Percentiles rank a stretch among this genome's conserved stretches.
Evolutionary conservation across 2,113 vertebrate species (phyloP).

Genomic region (Rhabdomys dilectus): DNA sequence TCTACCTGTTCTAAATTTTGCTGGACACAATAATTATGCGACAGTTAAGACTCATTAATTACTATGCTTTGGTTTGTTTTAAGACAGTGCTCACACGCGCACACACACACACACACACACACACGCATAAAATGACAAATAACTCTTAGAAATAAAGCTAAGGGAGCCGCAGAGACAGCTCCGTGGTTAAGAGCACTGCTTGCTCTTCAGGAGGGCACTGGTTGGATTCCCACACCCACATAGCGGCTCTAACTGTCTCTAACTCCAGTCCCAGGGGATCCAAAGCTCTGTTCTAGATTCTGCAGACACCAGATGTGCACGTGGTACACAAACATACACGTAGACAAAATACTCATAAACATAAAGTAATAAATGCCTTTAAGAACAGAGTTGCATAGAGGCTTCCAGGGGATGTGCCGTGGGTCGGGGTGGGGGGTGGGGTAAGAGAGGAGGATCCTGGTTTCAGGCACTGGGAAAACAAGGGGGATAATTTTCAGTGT

Average conservation of each 20-base stretch:
- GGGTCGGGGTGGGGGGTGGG: no score
- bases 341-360: neutral
- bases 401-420: neutral
- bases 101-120: neutral
- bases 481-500: neutral
- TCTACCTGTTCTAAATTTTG: neutral
- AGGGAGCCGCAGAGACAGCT: neutral
- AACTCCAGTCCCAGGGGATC: neutral
- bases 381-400: neutral
- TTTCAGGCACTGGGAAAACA: no score
- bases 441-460: fast-evolving
- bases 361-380: neutral
- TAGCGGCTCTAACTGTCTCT: neutral
- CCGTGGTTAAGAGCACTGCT: neutral
- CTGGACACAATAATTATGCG: neutral
- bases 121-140: neutral
- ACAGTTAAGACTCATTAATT: neutral
- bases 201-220: neutral
- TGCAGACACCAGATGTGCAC: neutral
- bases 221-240: neutral
- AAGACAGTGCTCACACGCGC: neutral
- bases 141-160: neutral
- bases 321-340: neutral
- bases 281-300: neutral
- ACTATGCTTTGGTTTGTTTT: neutral